These are phyloP conservation scores for Pocota personata DNA, from an alignment of 2,888 invertebrate species.

Conservation along the genomic window DNA sequence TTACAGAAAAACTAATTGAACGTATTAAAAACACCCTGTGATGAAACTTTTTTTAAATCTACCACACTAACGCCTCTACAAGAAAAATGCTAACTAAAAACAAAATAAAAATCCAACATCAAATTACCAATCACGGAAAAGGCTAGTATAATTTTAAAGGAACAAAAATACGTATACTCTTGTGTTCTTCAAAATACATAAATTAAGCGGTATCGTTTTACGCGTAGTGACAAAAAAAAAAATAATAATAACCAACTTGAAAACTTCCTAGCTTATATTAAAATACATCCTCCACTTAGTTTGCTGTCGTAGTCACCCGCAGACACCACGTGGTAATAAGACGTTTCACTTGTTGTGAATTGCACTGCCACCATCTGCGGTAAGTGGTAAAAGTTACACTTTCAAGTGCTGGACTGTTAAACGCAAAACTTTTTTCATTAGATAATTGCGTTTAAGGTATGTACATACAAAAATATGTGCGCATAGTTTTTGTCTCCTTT, in stretches of 20 bases:
- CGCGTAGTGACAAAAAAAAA: not conserved
- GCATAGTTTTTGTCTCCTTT: not conserved
- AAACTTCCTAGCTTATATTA: not conserved
- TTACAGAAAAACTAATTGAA: too few species aligned
- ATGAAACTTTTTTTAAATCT: too few species aligned
- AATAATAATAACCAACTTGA: not conserved
- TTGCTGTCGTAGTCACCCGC: not conserved
- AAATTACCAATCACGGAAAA: too few species aligned
- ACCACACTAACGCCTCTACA: too few species aligned
- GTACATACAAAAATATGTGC: not conserved
- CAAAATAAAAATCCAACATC: too few species aligned
- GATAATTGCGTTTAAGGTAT: constrained; percentile 35
- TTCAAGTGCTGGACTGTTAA: constrained; percentile 1
- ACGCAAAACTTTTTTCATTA: constrained; percentile 46
- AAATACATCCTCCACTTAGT: not conserved
- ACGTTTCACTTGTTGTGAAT: constrained; percentile 3
- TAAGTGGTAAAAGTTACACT: constrained; percentile 33
- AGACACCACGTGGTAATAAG: not conserved
- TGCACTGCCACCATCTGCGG: constrained; percentile 26
- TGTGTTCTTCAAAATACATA: too few species aligned
- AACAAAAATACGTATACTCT: too few species aligned
- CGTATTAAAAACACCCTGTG: too few species aligned
- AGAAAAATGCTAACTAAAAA: too few species aligned
- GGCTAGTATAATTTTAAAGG: too few species aligned
- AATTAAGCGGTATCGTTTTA: not conserved